Base-by-base conservation (phyloP, 2,797 vertebrate genomes). In the Enteromius fasciolatus region DNA sequence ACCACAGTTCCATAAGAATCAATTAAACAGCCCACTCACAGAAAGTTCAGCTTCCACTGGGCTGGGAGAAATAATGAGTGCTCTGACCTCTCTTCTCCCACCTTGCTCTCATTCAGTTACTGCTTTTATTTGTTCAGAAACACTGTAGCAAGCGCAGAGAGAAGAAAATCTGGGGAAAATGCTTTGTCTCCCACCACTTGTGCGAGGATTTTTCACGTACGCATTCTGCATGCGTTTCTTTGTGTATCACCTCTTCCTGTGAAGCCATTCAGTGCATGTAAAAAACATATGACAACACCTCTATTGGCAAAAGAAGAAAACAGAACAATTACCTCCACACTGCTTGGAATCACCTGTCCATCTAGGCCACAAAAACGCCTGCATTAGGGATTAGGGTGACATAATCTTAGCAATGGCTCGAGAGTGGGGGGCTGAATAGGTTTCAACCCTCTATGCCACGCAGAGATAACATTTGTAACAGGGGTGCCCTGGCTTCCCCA, bases 381-480 rank as follows among this genome's bases (percentile, higher is more conserved):
- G 92, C 92, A 75, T 93, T 91, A 91, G 92, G 94, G 95, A 95
- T 95, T 95, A 95, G 92, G 90, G 93, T 95, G 94, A 94, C 95
- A 95, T 95, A 94, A 95, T 95, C 94, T 94, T 91, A 91, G 91
- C 90, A 88, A 90, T 94, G 93, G 94, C 91, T 93, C 91, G 91
- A 93, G 92, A 94, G 92, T 90, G 87, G 90, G 91, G 91, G 90
- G 88, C 91, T 94, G 95, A 95, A 95, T 95, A 93, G 93, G 92
- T 90, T 92, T 93, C 93, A 94, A 93, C 94, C 94, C 92, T 94
- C 94, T 93, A 92, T 95, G 94, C 93, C 93, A 94, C 84, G 82
- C 88, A 36, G 94, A 94, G 95, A 95, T 95, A 95, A 95, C 94
- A 94, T 95, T 95, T 94, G 93, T 95, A 93, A 94, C 92, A 39